Conservation (phyloP, 2,113 vertebrate genomes). For the Eulemur rufifrons region DNA sequence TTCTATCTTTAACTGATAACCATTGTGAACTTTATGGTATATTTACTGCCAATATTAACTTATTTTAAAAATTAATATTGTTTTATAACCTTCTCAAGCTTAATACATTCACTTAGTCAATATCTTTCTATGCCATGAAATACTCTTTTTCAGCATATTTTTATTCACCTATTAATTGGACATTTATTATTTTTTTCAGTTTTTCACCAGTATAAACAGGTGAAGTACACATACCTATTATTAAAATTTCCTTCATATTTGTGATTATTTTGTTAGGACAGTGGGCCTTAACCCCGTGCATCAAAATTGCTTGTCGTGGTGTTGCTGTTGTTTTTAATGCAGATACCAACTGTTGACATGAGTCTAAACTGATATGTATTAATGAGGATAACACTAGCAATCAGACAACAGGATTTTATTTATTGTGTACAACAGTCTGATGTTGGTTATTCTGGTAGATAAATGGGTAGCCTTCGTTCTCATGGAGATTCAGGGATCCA, state of each 20-base stretch:
- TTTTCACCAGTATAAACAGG: constrained; percentile 1
- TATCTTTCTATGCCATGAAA: background rate
- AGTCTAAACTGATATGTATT: background rate
- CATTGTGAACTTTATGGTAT: background rate
- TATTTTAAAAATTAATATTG: constrained; percentile 24
- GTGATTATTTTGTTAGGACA: constrained; percentile 6
- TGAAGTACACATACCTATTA: background rate
- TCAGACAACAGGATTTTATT: background rate
- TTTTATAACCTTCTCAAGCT: constrained; percentile 31
- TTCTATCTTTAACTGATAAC: background rate
- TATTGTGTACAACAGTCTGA: background rate
- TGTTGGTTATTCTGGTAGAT: background rate
- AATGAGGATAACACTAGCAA: background rate
- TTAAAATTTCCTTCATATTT: constrained; percentile 21
- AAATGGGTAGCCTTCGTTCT: background rate
- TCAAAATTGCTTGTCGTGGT: background rate
- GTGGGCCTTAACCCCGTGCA: background rate
- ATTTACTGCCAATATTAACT: background rate
- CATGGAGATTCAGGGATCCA: background rate
- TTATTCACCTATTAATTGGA: background rate
- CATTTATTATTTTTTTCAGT: constrained; percentile 9
- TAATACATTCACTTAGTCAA: background rate
- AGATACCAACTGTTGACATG: background rate
- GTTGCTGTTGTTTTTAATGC: background rate
- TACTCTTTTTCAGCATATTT: constrained; percentile 35